phyloP scores from a whole-genome alignment of 2,888 invertebrate species.

The Megastigmus dorsalis region DNA sequence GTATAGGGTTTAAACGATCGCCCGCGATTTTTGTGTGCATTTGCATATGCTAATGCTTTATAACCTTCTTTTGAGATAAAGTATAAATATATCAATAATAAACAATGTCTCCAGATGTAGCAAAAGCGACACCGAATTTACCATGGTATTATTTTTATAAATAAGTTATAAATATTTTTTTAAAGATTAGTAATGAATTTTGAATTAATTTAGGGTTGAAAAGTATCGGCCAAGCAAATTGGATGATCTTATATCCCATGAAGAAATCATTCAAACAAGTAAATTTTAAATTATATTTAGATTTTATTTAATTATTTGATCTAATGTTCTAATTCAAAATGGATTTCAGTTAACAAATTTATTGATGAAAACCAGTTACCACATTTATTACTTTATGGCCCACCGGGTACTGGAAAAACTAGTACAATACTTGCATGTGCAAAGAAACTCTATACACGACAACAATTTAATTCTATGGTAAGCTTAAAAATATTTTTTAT shows the following conservation, averaged over 20 bases:
- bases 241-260: constrained; percentile 96
- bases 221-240: constrained; percentile 96
- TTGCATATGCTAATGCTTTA: too few species aligned
- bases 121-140: constrained; percentile 30
- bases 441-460: constrained; percentile 89
- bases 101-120: constrained; percentile 27
- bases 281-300: constrained; percentile 72
- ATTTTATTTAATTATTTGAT: not conserved
- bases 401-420: constrained; percentile 98
- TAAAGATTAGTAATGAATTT: constrained; percentile 24
- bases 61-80: too few species aligned
- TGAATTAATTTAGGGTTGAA: constrained; percentile 87
- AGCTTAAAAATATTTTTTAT: too few species aligned
- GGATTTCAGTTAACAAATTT: constrained; percentile 87
- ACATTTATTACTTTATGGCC: constrained; percentile 97
- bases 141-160: constrained; percentile 44
- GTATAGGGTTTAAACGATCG: too few species aligned
- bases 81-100: too few species aligned
- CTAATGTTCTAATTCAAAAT: too few species aligned
- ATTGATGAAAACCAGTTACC: constrained; percentile 94
- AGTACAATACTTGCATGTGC: constrained; percentile 98
- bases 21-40: too few species aligned
- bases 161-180: not conserved
- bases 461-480: constrained; percentile 96
- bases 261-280: constrained; percentile 98